Evolutionary conservation across 1,140 invertebrate genomes (phyloP), one percentile per base, ranked within the genome.

Genomic region (Argopecten irradians): DNA sequence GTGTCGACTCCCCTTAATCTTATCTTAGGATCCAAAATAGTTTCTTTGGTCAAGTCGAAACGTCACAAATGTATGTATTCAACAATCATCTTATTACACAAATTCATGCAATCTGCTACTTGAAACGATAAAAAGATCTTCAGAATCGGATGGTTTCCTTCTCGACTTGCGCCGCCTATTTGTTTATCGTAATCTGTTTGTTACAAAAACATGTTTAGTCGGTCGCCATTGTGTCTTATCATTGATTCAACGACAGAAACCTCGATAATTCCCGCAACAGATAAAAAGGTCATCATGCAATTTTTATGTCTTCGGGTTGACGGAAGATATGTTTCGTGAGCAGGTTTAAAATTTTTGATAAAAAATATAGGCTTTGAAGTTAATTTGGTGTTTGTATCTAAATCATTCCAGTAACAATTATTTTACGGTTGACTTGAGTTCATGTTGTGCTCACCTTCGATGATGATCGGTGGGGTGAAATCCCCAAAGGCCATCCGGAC

Each of bases 71-170:
- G 28, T 71, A 71, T 71, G n/a, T 71, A 71, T 71, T 71, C 16
- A 28, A n/a, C n/a, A 28, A 71, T 71, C 55, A n/a, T 11, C 55
- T 71, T 71, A 71, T 71, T 71, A 71, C 22, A 28, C 22, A 71
- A 71, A 28, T 71, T n/a, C 55, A 71, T 71, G 55, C 55, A 71
- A 71, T 71, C 55, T 71, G 55, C 55, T n/a, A 71, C 55, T 71
- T 71, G 22, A 71, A 71, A 28, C 16, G 55, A 71, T 71, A 71
- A 71, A 71, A 3, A 8, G 55, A 71, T 71, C 55, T 71, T 71
- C 55, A 71, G 55, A 71, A 71, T 71, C 55, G 55, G 55, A 71
- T 71, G 55, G n/a, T 71, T 71, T 71, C 55, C 55, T 71, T 71
- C 55, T 71, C 55, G n/a, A 28, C 55, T 71, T 71, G 55, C 11